Evolutionary conservation across 2,888 invertebrate species (phyloP), one percentile per base, ranked within the genome.

Genomic region (Glyphotaelius pellucidus): DNA sequence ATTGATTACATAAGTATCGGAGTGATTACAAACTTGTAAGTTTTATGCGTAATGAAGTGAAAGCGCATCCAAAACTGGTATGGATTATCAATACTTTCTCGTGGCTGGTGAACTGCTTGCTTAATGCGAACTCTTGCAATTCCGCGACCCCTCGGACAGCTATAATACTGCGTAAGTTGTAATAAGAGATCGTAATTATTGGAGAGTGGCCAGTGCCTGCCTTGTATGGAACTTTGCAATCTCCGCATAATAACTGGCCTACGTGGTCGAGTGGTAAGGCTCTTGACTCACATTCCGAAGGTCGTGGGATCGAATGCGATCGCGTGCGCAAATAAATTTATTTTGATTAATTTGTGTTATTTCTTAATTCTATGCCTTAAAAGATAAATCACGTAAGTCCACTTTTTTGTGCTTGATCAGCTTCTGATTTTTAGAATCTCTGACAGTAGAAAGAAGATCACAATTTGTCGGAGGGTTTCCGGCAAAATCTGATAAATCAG

Each of bases 1-100:
- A 67, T 67, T 67, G 67, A 67, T 67, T 67, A 67, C 67, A 67
- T 67, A 67, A 67, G 67, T 67, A n/a, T n/a, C n/a, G 1, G 25
- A 25, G 67, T 67, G 67, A n/a, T 67, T 25, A 67, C 7, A 67
- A 25, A 25, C 67, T 25, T 7, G 67, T 67, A 25, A 67, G 25
- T 67, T 25, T 35, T 12, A 83, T 31, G 83, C 83, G 35, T 83
- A 83, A 83, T 83, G 35, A 4, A 83, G 83, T 83, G 90, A 90
- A 90, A 90, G 90, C 86, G 86, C 83, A 35, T 35, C 32, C 83
- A 83, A 67, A 83, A 83, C 83, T 35, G 83, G 83, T 35, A 83
- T 83, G 32, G 25, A 12, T 83, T 83, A 67, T 67, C 67, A n/a
- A 67, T n/a, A 67, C 67, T 67, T 67, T 67, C 67, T 67, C 67